These are phyloP conservation scores for Hermaeophaga mercurialis DNA, from an alignment of 2,888 invertebrate species.

Conservation along the genomic window DNA sequence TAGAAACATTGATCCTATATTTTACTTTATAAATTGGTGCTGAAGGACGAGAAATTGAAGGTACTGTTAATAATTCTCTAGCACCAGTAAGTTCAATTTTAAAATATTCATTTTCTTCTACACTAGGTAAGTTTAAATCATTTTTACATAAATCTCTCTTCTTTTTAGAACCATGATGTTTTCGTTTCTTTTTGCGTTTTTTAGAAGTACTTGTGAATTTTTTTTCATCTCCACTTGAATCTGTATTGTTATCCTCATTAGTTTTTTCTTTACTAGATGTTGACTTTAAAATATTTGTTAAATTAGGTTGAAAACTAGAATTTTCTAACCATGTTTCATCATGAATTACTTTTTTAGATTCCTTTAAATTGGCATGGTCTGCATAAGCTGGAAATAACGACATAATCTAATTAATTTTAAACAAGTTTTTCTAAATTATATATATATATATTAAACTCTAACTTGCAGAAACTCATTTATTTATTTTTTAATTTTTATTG, in stretches of 20 bases:
- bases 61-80: conserved; percentile 63
- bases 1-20: conserved; percentile 42
- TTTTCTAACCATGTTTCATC: conserved; percentile 51
- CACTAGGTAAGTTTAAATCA: neutral
- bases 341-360: conserved; percentile 20
- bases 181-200: conserved; percentile 43
- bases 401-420: conserved; percentile 44
- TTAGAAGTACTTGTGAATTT: conserved; percentile 7
- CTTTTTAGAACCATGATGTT: conserved; percentile 44
- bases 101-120: conserved; percentile 36
- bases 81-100: conserved; percentile 53
- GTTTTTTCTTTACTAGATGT: conserved; percentile 8
- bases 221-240: neutral
- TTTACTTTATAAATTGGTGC: conserved; percentile 62
- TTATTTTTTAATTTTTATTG: no score
- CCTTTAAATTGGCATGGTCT: conserved; percentile 37
- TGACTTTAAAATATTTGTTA: conserved; percentile 25
- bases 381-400: conserved; percentile 60
- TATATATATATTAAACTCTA: no score
- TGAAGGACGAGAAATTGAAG: conserved; percentile 68
- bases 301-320: conserved; percentile 56
- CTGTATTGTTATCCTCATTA: conserved; percentile 5
- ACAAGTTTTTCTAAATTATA: no score
- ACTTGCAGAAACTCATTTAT: no score
- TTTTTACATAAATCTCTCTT: conserved; percentile 37